A percentile compares a stretch with the other conserved stretches of the same genome.
Evolutionary conservation across 1,140 invertebrate species (phyloP).

Genomic region (Asobara japonica): DNA sequence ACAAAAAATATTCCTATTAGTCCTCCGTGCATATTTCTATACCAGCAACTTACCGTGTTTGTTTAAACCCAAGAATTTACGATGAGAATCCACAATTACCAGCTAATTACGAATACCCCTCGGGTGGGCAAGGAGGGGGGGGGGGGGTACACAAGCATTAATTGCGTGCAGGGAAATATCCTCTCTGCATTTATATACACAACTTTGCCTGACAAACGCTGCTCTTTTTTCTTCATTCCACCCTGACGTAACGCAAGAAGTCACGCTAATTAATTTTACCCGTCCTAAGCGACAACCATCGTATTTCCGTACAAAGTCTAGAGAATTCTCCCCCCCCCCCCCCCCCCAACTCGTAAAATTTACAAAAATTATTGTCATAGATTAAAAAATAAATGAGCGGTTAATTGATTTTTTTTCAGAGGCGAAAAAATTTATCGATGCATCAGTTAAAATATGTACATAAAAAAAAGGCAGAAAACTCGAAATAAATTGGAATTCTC

Average conservation of each 20-base stretch:
- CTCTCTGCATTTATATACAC: neutral
- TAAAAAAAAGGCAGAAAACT: no score
- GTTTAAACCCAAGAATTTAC: neutral
- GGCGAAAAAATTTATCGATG: no score
- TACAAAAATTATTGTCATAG: no score
- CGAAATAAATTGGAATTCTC: no score
- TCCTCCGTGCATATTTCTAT: no score
- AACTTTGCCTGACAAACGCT: constrained; percentile 2
- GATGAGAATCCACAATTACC: neutral
- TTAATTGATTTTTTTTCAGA: no score
- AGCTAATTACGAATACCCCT: constrained; percentile 33
- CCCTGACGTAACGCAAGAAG: constrained; percentile 48
- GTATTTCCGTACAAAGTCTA: constrained; percentile 7
- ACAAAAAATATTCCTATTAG: no score
- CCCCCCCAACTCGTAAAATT: neutral
- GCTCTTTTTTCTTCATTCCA: constrained; percentile 13
- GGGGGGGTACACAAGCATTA: neutral
- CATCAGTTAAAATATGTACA: no score
- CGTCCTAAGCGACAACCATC: neutral
- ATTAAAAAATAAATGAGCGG: no score
- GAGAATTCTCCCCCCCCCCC: neutral
- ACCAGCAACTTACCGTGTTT: neutral
- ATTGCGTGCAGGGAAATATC: constrained; percentile 45
- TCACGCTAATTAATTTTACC: constrained; percentile 54
- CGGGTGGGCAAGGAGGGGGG: constrained; percentile 16